Percentiles rank a stretch among this genome's conserved stretches.
These are phyloP conservation scores for Cyclopterus lumpus DNA, from an alignment of 2,797 vertebrate species.

Conservation along the genomic window DNA sequence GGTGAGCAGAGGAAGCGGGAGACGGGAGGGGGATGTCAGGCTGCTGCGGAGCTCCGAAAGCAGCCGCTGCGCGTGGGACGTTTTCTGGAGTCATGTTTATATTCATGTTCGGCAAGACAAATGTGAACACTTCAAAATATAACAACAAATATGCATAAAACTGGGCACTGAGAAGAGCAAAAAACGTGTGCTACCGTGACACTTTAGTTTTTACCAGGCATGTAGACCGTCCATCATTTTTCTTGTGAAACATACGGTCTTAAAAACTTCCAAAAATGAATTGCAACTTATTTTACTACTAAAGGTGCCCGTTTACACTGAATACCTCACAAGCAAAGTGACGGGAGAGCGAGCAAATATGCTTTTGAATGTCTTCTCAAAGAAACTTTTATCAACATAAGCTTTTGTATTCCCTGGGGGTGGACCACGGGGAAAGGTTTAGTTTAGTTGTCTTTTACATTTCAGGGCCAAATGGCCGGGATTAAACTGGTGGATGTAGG, in stretches of 20 bases:
- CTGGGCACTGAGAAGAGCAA: conserved; percentile 60
- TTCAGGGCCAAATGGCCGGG: conserved; percentile 42
- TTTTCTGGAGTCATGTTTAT: conserved; percentile 78
- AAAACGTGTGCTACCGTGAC: conserved; percentile 55
- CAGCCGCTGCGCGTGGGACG: conserved; percentile 13
- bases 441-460: conserved; percentile 32
- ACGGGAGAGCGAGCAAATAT: background rate
- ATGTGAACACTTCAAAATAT: conserved; percentile 60
- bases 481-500: conserved; percentile 19
- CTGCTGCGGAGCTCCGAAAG: conserved; percentile 32
- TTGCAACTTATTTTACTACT: background rate
- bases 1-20: conserved; percentile 69
- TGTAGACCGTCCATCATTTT: conserved; percentile 39
- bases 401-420: background rate
- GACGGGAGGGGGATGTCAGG: conserved; percentile 69
- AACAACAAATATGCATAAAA: conserved; percentile 51
- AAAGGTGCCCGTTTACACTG: background rate
- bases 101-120: conserved; percentile 71
- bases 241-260: background rate
- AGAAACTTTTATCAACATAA: conserved; percentile 6
- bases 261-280: background rate
- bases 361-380: background rate
- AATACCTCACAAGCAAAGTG: background rate
- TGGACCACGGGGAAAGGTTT: background rate
- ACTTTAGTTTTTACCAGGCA: conserved; percentile 16